Base-by-base conservation (phyloP, 2,888 invertebrate genomes). In the Epinotia nisella region DNA sequence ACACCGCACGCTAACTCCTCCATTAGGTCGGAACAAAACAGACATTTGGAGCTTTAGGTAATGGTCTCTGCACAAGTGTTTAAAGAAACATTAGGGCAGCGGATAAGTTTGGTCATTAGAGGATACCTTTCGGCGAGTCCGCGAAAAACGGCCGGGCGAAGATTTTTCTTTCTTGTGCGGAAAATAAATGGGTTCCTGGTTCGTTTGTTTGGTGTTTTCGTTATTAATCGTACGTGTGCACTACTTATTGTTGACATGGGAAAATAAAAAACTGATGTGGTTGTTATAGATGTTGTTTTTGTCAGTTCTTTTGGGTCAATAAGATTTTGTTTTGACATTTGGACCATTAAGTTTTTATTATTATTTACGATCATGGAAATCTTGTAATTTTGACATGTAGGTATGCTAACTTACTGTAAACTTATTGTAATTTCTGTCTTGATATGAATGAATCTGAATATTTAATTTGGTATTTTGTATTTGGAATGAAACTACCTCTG, bases 81-180 rank as follows among this genome's bases (percentile, higher is more conserved):
- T 86, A 90, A 89, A 88, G 86, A 90, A 83, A 83, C 89, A 89
- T 89, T 90, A 86, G 82, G 78, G 80, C 76, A 75, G 75, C 76
- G 81, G 79, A 82, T 82, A 88, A 90, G 86, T 88, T 88, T 77
- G 83, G 85, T 84, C 89, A 89, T 90, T 90, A 89, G 84, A 79
- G 74, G 77, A 79, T 77, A 81, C 79, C 80, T 82, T 78, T 79
- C 76, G 77, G 71, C 74, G 66, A 77, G 78, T 77, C 78, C 77
- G 74, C 74, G 75, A 75, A 79, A 78, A 79, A 80, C 76, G 70
- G 76, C 75, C 71, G 68, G 71, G 72, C 75, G 70, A 71, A 49
- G 19, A 69, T 76, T 66, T 75, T 76, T 74, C 70, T 71, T 71
- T 67, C 51, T 71, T 49, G 51, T 29, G 41, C 35, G 55, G 29